Conservation (phyloP, 2,113 vertebrate species). For the Uria lomvia region DNA sequence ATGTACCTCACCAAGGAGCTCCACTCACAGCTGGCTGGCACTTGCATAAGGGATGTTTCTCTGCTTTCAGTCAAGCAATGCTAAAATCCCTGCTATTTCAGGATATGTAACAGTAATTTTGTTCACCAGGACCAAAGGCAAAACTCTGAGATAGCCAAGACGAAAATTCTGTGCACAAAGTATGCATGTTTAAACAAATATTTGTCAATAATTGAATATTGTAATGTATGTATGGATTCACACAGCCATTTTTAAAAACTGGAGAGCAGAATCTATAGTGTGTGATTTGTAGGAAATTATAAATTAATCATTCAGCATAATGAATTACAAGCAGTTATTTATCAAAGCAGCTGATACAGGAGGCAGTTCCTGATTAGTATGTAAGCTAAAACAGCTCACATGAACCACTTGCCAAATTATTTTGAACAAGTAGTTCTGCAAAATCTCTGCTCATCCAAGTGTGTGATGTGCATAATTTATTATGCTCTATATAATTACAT, state of each 20-base stretch:
- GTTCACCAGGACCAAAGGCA: neutral
- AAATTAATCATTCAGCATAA: neutral
- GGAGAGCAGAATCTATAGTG: neutral
- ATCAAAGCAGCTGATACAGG: neutral
- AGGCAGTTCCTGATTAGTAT: neutral
- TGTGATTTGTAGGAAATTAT: neutral
- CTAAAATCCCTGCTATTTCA: neutral
- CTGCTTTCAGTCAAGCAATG: neutral
- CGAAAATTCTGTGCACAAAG: neutral
- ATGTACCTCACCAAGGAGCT: neutral
- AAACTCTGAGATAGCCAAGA: neutral
- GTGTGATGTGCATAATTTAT: neutral
- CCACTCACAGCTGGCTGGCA: neutral
- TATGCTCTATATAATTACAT: neutral
- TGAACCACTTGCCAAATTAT: neutral
- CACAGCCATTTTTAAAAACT: neutral
- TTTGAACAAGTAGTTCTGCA: neutral
- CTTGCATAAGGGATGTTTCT: neutral
- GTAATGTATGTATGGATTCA: neutral
- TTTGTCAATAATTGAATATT: neutral
- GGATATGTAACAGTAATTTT: neutral
- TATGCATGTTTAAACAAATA: neutral
- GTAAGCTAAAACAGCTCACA: neutral
- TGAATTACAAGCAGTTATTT: neutral
- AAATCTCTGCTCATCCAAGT: neutral